Percentiles rank a stretch among this genome's conserved stretches.
Evolutionary conservation across 2,113 vertebrate species (phyloP).

Genomic region (Pachycephala philippinensis): DNA sequence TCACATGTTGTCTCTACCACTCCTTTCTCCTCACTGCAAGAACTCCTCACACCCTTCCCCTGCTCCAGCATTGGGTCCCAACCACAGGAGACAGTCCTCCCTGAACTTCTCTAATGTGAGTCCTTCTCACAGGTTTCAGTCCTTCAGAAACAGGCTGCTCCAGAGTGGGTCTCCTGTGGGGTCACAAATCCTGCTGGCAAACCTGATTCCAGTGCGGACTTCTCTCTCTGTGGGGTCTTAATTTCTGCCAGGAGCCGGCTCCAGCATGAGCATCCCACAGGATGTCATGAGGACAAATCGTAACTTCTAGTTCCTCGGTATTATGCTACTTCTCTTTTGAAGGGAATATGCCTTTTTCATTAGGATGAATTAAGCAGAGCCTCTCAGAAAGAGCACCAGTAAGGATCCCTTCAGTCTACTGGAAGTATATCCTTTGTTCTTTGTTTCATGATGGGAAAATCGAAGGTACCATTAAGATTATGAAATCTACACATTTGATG

Average conservation of each 20-base stretch:
- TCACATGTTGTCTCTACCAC: not conserved
- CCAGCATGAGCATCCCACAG: not conserved
- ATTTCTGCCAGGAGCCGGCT: not conserved
- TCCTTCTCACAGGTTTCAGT: not conserved
- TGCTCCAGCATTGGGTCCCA: not conserved
- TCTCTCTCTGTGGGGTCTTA: not conserved
- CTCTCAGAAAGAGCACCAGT: not conserved
- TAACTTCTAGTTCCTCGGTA: not conserved
- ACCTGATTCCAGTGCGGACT: not conserved
- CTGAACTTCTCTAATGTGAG: not conserved
- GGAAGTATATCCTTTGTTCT: not conserved
- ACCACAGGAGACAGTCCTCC: not conserved
- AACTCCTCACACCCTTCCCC: not conserved
- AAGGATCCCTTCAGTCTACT: not conserved
- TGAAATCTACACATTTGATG: not conserved
- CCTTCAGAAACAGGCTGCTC: not conserved
- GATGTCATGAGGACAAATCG: not conserved
- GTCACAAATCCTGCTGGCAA: not conserved
- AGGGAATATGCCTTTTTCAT: not conserved
- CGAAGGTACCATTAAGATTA: not conserved
- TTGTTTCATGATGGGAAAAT: not conserved
- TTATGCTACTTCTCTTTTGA: not conserved
- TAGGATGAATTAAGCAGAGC: not conserved
- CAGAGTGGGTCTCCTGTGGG: not conserved
- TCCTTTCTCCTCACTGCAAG: not conserved